These are phyloP conservation scores for Sweltsa coloradensis DNA, from an alignment of 1,140 invertebrate genomes.

Conservation along the genomic window DNA sequence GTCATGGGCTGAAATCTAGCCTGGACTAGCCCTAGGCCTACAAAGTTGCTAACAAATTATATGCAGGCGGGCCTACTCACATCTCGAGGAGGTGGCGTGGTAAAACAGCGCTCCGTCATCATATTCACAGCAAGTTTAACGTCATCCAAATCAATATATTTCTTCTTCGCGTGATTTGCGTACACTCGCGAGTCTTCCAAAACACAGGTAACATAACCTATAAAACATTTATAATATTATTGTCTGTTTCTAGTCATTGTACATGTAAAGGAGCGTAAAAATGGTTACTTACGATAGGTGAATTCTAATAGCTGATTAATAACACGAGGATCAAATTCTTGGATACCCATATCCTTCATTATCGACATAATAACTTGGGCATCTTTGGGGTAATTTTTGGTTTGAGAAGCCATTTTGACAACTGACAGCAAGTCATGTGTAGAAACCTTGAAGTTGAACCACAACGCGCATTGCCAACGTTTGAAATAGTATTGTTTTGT, in stretches of 20 bases:
- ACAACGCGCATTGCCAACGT: too few relatives aligned
- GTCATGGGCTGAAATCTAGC: too few relatives aligned
- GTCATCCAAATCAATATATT: slow-evolving; percentile 83
- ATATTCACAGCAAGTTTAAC: slow-evolving; percentile 81
- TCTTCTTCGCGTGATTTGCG: slow-evolving; percentile 85
- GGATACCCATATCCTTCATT: slow-evolving; percentile 87
- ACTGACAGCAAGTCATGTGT: too few relatives aligned
- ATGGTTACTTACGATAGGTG: slow-evolving; percentile 63
- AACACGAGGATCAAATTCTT: slow-evolving; percentile 84
- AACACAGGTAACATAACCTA: slow-evolving; percentile 80
- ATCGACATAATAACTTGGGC: slow-evolving; percentile 90
- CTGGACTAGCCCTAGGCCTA: too few relatives aligned
- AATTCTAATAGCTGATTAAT: slow-evolving; percentile 93
- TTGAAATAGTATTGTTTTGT: too few relatives aligned
- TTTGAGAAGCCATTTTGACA: slow-evolving; percentile 3
- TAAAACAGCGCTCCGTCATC: slow-evolving; percentile 78
- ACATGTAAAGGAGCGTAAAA: neutral
- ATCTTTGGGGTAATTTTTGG: slow-evolving; percentile 78
- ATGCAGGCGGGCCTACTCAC: too few relatives aligned
- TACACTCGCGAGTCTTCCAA: slow-evolving; percentile 86
- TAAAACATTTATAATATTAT: too few relatives aligned
- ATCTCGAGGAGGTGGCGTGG: slow-evolving; percentile 80
- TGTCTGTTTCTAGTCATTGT: too few relatives aligned
- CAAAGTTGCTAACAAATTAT: too few relatives aligned
- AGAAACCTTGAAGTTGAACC: too few relatives aligned